These are phyloP conservation scores for Dorcus parallelipipedus DNA, from an alignment of 2,888 invertebrate genomes.

Conservation along the genomic window DNA sequence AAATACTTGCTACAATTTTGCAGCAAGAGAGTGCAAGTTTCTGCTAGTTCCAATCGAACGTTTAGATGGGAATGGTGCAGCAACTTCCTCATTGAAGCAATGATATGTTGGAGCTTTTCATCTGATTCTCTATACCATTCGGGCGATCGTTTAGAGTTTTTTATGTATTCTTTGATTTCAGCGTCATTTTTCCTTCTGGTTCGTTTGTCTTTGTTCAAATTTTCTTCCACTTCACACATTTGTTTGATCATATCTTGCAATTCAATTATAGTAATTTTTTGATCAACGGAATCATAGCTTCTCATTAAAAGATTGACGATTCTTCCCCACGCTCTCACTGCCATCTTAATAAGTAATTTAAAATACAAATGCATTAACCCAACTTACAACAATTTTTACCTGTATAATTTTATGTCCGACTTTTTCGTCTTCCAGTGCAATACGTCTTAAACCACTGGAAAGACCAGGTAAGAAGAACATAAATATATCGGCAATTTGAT, in stretches of 20 bases:
- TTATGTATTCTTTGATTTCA: slow-evolving; percentile 45
- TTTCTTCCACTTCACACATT: slow-evolving; percentile 4
- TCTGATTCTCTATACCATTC: slow-evolving; percentile 61
- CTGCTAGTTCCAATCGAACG: slow-evolving; percentile 62
- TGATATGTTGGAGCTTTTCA: slow-evolving; percentile 54
- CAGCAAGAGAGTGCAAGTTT: slow-evolving; percentile 57
- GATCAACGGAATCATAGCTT: slow-evolving; percentile 39
- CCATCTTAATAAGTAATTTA: slow-evolving; percentile 39
- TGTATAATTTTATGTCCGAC: slow-evolving; percentile 61
- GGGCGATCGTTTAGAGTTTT: slow-evolving; percentile 46
- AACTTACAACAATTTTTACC: slow-evolving; percentile 44
- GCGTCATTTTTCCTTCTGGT: slow-evolving; percentile 27
- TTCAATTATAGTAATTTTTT: slow-evolving; percentile 17
- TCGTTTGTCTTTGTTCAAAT: slow-evolving; percentile 22
- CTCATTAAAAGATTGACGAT: slow-evolving; percentile 50
- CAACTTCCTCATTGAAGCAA: slow-evolving; percentile 53
- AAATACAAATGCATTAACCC: too few species aligned
- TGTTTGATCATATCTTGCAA: slow-evolving; percentile 5
- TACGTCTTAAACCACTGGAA: slow-evolving; percentile 56
- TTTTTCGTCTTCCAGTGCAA: slow-evolving; percentile 56
- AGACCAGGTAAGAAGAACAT: slow-evolving; percentile 65
- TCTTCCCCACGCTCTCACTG: slow-evolving; percentile 49
- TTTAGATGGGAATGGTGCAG: slow-evolving; percentile 58
- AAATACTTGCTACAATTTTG: slow-evolving; percentile 59
- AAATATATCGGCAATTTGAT: slow-evolving; percentile 56